Evolutionary conservation across 2,113 vertebrate species (phyloP).

Genomic region (Lepidothrix coronata): DNA sequence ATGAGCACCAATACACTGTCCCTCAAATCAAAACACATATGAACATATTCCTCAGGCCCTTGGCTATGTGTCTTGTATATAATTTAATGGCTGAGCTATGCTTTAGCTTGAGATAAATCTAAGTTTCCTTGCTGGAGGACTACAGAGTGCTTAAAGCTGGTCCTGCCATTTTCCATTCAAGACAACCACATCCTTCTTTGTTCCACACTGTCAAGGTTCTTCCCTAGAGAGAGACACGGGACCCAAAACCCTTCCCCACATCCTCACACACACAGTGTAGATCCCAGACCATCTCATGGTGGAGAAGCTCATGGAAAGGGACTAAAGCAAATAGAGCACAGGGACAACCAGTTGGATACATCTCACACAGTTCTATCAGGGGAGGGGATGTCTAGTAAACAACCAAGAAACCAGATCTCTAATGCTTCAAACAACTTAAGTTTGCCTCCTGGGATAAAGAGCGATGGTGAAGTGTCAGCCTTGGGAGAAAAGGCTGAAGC

Average conservation of each 20-base stretch:
- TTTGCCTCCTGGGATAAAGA: not conserved
- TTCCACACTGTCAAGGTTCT: not conserved
- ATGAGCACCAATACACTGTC: not conserved
- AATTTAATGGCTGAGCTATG: not conserved
- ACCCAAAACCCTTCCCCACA: not conserved
- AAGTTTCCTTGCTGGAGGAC: not conserved
- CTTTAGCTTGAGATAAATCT: not conserved
- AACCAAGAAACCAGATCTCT: not conserved
- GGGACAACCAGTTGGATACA: not conserved
- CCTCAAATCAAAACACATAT: not conserved
- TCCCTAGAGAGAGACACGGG: not conserved
- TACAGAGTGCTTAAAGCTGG: not conserved
- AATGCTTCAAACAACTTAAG: not conserved
- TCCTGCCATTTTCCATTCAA: not conserved
- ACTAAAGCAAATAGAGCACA: not conserved
- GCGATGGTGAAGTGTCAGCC: not conserved
- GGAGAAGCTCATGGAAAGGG: not conserved
- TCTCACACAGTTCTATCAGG: not conserved
- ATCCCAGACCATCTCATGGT: rapidly evolving
- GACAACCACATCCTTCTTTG: not conserved
- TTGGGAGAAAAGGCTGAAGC: not conserved
- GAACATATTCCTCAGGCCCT: not conserved
- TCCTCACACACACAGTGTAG: not conserved
- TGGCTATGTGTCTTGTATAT: not conserved
- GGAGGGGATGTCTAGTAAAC: not conserved